These are phyloP conservation scores for Otolemur garnettii DNA, from an alignment of 2,113 vertebrate species.

Conservation along the genomic window DNA sequence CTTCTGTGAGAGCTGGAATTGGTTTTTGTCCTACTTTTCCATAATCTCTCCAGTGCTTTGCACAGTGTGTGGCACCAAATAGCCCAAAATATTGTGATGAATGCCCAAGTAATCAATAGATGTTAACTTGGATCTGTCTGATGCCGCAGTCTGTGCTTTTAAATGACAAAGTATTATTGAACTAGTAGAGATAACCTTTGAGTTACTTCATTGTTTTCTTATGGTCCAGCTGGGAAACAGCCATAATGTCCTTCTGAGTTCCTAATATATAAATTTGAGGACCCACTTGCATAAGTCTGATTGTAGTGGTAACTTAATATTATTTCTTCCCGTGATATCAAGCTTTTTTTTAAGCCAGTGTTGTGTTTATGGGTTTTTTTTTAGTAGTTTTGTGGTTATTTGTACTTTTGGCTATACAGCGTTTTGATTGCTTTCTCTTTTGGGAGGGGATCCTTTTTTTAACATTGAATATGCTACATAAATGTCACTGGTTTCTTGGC, in stretches of 20 bases:
- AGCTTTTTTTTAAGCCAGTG: not conserved
- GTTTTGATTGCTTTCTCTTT: not conserved
- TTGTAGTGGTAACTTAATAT: not conserved
- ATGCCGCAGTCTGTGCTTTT: not conserved
- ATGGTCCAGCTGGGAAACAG: not conserved
- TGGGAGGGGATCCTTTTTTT: not conserved
- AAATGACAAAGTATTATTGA: not conserved
- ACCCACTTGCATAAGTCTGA: not conserved
- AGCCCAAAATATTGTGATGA: not conserved
- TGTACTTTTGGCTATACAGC: not conserved
- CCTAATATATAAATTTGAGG: not conserved
- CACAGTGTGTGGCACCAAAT: not conserved
- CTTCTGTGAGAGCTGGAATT: not conserved
- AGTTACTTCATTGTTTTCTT: constrained; percentile 6
- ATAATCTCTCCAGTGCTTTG: not conserved
- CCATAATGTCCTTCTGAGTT: not conserved
- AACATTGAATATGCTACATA: not conserved
- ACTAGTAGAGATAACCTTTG: not conserved
- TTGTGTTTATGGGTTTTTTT: not conserved
- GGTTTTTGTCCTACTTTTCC: not conserved
- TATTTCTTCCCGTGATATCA: not conserved
- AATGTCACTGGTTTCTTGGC: constrained; percentile 7
- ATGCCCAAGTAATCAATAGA: not conserved
- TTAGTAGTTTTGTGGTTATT: not conserved
- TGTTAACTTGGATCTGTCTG: not conserved